Base-by-base conservation (phyloP, 2,888 invertebrate species). In the Archips crataeganus region DNA sequence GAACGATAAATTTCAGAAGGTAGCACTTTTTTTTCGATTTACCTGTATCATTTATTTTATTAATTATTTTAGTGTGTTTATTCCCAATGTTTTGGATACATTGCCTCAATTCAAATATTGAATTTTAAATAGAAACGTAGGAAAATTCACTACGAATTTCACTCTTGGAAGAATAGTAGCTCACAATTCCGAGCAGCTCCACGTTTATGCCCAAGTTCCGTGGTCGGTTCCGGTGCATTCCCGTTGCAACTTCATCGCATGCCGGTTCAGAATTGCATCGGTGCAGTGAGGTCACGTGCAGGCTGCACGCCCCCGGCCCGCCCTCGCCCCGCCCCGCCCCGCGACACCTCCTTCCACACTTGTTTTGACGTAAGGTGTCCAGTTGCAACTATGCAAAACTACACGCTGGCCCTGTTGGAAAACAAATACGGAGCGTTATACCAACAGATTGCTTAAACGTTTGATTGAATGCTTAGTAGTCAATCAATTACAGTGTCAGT, bases 321-420 rank as follows among this genome's bases (percentile, higher is more conserved):
- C 92, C 91, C 87, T 82, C 85, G 84, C 82, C 87, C 78, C 76
- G 71, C 81, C 76, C 78, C 76, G 71, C 81, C 76, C 84, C 82
- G 77, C 78, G 66, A 77, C 77, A 77, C 79, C 82, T 79, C 77
- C 80, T 76, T 77, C 88, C 87, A 87, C 89, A 90, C 91, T 92
- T 91, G 92, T 93, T 94, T 93, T 93, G 92, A 93, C 92, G 92
- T 93, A 93, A 92, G 90, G 90, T 90, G 91, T 90, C 92, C 87
- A 87, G 87, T 85, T 85, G 86, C 87, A 86, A 87, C 90, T 91
- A 91, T 90, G 91, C 91, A 89, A 91, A 93, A 92, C 91, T 89
- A 54, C 54, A 67, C 63, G 36, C 67, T 68, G 62, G 71, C 36
- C 71, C 62, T 74, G 75, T 51, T 61, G 34, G 47, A 42, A 51